Conservation (phyloP, 1,140 invertebrate genomes). For the Hylyphantes graminicola region DNA sequence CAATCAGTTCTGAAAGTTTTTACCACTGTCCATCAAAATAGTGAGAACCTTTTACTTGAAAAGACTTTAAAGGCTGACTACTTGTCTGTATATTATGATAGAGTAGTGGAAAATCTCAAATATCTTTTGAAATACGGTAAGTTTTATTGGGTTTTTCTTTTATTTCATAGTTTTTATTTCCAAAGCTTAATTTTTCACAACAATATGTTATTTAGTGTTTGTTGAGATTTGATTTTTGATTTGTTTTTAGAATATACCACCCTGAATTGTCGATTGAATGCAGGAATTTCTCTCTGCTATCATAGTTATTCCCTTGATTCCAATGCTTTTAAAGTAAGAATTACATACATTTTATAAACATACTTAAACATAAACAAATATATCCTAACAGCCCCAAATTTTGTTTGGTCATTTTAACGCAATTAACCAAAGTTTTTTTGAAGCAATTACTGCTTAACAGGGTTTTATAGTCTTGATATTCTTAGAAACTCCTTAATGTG, state of each 20-base stretch:
- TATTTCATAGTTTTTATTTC: no score
- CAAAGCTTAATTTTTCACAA: no score
- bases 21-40: constrained; percentile 11
- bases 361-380: no score
- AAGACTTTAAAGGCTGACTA: not conserved
- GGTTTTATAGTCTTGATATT: not conserved
- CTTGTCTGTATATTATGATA: no score
- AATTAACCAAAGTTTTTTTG: no score
- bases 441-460: no score
- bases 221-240: not conserved
- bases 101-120: no score
- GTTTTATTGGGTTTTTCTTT: no score
- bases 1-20: not conserved
- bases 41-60: not conserved
- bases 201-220: not conserved
- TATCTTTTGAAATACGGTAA: no score
- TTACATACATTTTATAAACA: not conserved
- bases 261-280: constrained; percentile 41
- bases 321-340: not conserved
- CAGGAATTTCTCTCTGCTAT: constrained; percentile 27
- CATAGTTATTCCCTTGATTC: not conserved
- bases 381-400: no score
- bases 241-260: constrained; percentile 7
- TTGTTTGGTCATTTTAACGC: no score
- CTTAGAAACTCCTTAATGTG: not conserved